Evolutionary conservation across 2,113 vertebrate genomes (phyloP), one percentile per base, ranked within the genome.

Genomic region (Pygathrix nemaeus): DNA sequence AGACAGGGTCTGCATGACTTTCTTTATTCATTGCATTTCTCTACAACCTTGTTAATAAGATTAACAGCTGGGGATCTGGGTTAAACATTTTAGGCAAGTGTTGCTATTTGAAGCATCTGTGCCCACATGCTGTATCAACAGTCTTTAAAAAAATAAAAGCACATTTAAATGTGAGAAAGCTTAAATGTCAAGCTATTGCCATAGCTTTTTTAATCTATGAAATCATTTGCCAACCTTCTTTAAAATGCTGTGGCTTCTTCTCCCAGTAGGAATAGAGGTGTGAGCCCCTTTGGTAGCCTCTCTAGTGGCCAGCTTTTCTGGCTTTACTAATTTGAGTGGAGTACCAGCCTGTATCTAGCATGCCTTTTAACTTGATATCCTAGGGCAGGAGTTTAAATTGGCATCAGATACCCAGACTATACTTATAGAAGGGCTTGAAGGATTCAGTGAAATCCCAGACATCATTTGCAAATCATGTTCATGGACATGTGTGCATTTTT

Each of bases 1-100:
- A 45, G 9, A 20, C 21, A 27, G 40, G 23, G 23, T 27, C 14
- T 16, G 12, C 3, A 0, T 25, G 16, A 52, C 48, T 89, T 72
- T 43, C 12, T 0, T 13, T 21, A 38, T 9, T 32, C 35, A 7
- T 0, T 4, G 10, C 35, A 35, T 50, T 55, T 93, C 21, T 48
- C 25, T 12, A 25, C 0, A 3, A 6, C 32, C 43, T 27, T 38
- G 16, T 35, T 30, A 43, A 86, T 68, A 18, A 73, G n/a, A 68
- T 21, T 57, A 6, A 48, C 4, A 43, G 16, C 3, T 75, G 57
- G 61, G 21, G 32, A 43, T 27, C 55, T 45, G 48, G 14, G 17
- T 38, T 50, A 23, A 55, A 95, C 23, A 21, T 6, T 38, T 5
- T 30, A 93, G 48, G 38, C 14, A 40, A 59, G 2, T 7, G 18